phyloP scores from a whole-genome alignment of 1,140 invertebrate species.

The Hycleus phaleratus region DNA sequence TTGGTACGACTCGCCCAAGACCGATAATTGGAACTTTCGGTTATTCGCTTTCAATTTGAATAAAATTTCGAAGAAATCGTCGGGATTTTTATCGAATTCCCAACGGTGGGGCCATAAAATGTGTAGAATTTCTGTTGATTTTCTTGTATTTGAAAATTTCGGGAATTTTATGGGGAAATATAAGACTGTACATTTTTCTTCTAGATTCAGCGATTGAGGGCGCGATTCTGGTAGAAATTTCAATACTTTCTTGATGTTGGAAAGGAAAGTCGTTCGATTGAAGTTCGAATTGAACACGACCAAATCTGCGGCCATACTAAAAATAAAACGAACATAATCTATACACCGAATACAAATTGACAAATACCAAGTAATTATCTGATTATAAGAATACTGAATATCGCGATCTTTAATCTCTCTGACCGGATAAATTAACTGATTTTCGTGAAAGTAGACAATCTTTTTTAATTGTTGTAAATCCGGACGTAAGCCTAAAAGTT shows the following conservation, averaged over 20 bases:
- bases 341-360: slow-evolving; percentile 1
- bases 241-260: slow-evolving; percentile 53
- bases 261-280: slow-evolving; percentile 60
- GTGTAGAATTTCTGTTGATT: slow-evolving; percentile 41
- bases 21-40: slow-evolving; percentile 53
- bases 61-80: slow-evolving; percentile 54
- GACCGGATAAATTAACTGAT: slow-evolving; percentile 68
- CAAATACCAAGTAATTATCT: slow-evolving; percentile 60
- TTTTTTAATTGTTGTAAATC: slow-evolving; percentile 54
- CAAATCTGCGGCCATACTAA: slow-evolving; percentile 61
- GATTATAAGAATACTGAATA: slow-evolving; percentile 73
- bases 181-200: slow-evolving; percentile 55
- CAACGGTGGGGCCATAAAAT: slow-evolving; percentile 73
- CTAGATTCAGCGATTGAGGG: slow-evolving; percentile 50
- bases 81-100: slow-evolving; percentile 74
- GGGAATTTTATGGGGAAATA: slow-evolving; percentile 57
- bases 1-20: slow-evolving; percentile 53
- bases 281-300: slow-evolving; percentile 67
- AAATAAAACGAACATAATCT: slow-evolving; percentile 22
- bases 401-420: slow-evolving; percentile 59
- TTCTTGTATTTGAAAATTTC: slow-evolving; percentile 21
- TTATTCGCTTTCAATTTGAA: slow-evolving; percentile 48
- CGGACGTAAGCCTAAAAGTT: slow-evolving; percentile 58
- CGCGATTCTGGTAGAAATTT: slow-evolving; percentile 60
- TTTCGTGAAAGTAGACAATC: slow-evolving; percentile 74